Percentiles rank a stretch among this genome's conserved stretches.
Evolutionary conservation across 2,113 vertebrate species (phyloP).

Genomic region (Corvus hawaiiensis): DNA sequence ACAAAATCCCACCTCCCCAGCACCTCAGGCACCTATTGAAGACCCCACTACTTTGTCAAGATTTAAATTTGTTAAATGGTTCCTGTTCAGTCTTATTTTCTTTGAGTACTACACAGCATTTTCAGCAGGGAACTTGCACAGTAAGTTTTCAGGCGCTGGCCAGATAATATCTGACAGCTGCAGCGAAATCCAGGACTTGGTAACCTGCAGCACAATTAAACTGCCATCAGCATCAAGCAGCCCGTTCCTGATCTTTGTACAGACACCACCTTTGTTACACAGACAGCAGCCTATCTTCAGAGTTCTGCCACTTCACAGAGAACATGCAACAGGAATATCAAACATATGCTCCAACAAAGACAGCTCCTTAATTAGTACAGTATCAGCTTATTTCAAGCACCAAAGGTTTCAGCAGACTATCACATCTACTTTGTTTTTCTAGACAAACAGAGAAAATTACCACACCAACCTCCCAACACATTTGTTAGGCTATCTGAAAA

Average conservation of each 20-base stretch:
- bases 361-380: neutral
- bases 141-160: neutral
- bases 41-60: neutral
- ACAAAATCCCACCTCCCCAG: neutral
- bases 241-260: neutral
- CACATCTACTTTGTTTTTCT: neutral
- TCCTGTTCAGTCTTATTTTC: neutral
- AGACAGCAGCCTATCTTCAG: neutral
- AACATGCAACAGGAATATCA: neutral
- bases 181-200: neutral
- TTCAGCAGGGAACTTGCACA: neutral
- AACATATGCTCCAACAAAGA: neutral
- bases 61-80: neutral
- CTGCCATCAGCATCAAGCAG: neutral
- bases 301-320: neutral
- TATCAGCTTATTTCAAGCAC: neutral
- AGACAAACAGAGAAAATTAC: neutral
- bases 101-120: neutral
- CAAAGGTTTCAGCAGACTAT: slow-evolving; percentile 6
- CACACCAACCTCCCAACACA: neutral
- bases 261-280: slow-evolving; percentile 15
- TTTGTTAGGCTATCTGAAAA: neutral
- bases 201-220: slow-evolving; percentile 27
- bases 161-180: neutral
- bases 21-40: neutral